Conservation (phyloP, 2,888 invertebrate genomes). For the Beris morrisii region DNA sequence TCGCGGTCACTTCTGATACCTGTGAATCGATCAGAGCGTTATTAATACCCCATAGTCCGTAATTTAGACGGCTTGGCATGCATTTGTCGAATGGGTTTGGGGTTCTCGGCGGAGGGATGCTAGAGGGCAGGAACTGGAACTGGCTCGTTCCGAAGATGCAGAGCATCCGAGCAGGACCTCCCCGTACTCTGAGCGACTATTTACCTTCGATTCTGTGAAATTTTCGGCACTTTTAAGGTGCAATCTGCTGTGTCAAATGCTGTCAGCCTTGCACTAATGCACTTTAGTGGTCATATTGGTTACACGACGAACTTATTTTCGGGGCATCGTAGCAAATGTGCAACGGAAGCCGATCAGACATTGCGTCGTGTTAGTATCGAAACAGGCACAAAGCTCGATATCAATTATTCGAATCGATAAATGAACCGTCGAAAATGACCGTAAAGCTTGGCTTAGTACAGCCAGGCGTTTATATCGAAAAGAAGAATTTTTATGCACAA, state of each 20-base stretch:
- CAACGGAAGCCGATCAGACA: background rate
- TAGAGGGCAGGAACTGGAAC: background rate
- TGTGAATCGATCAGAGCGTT: constrained; percentile 32
- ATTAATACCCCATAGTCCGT: constrained; percentile 36
- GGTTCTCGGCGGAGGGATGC: background rate
- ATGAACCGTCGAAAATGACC: too few relatives aligned
- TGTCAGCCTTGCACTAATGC: constrained; percentile 34
- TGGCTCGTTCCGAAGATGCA: background rate
- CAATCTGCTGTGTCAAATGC: constrained; percentile 36
- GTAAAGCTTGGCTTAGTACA: too few relatives aligned
- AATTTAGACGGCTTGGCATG: constrained; percentile 34
- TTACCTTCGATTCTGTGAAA: constrained; percentile 29
- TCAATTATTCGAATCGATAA: too few relatives aligned
- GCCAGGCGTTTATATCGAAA: too few relatives aligned
- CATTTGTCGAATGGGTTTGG: constrained; percentile 8
- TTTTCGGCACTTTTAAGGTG: constrained; percentile 35
- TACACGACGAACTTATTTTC: background rate
- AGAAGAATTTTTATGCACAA: constrained; percentile 34
- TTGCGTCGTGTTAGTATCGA: too few relatives aligned
- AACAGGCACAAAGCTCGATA: too few relatives aligned
- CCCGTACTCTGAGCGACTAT: background rate
- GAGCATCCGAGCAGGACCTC: background rate
- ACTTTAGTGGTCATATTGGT: constrained; percentile 14
- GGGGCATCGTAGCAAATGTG: constrained; percentile 6
- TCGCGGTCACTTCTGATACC: constrained; percentile 23